These are phyloP conservation scores for Sardina pilchardus DNA, from an alignment of 2,113 vertebrate genomes.

Conservation along the genomic window DNA sequence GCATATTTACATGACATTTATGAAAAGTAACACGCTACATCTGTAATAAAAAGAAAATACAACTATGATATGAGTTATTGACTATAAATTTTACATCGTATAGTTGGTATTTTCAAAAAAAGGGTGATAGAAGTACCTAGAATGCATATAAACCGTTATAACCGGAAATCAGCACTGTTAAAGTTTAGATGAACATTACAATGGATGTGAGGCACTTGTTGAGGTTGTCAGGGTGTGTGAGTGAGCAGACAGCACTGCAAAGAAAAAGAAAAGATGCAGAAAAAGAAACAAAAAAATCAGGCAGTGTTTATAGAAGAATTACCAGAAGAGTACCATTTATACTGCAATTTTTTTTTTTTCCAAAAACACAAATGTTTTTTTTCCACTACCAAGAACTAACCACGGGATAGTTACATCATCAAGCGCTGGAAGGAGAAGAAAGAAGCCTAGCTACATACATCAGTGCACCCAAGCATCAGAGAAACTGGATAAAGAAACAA, in stretches of 20 bases:
- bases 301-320: constrained; percentile 79
- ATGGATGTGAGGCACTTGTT: constrained; percentile 95
- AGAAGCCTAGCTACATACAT: constrained; percentile 69
- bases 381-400: constrained; percentile 75
- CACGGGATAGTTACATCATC: constrained; percentile 76
- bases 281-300: constrained; percentile 63
- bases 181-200: constrained; percentile 81
- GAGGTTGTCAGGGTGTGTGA: constrained; percentile 81
- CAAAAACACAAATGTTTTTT: constrained; percentile 73
- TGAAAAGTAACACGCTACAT: constrained; percentile 86
- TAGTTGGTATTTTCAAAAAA: constrained; percentile 76
- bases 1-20: constrained; percentile 95
- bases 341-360: constrained; percentile 68
- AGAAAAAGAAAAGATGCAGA: constrained; percentile 61
- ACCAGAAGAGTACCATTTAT: constrained; percentile 73
- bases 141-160: constrained; percentile 72
- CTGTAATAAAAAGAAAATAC: constrained; percentile 83
- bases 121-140: constrained; percentile 70
- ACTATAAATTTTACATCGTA: constrained; percentile 88
- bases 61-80: constrained; percentile 84
- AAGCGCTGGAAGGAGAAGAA: constrained; percentile 71
- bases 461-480: constrained; percentile 77
- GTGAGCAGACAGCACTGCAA: constrained; percentile 76
- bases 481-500: constrained; percentile 71
- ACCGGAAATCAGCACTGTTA: constrained; percentile 80